Evolutionary conservation across 2,888 invertebrate species (phyloP).

Genomic region (Cephus pulcher): DNA sequence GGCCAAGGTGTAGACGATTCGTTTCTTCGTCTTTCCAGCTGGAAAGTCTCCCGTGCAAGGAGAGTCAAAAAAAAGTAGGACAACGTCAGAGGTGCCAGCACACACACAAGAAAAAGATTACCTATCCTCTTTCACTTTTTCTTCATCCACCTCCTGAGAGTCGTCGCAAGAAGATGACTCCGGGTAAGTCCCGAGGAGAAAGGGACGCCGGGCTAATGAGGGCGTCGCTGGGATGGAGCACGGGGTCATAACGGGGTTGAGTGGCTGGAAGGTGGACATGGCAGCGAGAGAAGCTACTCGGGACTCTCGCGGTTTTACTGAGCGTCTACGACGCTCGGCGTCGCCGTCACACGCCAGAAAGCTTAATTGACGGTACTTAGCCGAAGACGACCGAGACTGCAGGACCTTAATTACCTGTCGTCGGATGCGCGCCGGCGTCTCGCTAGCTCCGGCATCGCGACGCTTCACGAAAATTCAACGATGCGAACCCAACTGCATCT

Average conservation of each 20-base stretch:
- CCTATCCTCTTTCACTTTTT: background rate
- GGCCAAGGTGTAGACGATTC: background rate
- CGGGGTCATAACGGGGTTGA: constrained; percentile 1
- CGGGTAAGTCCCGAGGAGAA: background rate
- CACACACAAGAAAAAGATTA: background rate
- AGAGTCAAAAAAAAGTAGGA: background rate
- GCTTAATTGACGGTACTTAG: constrained; percentile 46
- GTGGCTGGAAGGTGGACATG: background rate
- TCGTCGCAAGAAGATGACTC: background rate
- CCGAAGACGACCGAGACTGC: constrained; percentile 27
- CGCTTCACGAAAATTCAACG: background rate
- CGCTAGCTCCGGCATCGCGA: background rate
- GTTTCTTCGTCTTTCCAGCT: background rate
- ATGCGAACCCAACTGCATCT: background rate
- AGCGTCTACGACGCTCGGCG: constrained; percentile 16
- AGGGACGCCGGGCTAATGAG: constrained; percentile 18
- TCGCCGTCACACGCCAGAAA: constrained; percentile 28
- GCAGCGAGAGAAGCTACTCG: background rate
- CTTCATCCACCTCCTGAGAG: background rate
- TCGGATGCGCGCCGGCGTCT: background rate
- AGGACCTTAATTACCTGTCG: constrained; percentile 41
- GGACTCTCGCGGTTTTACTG: constrained; percentile 21
- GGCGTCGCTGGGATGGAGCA: constrained; percentile 4
- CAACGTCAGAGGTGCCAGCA: background rate
- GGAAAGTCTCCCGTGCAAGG: background rate